Evolutionary conservation across 2,113 vertebrate species (phyloP).

Genomic region (Petrocephalus zakoni): DNA sequence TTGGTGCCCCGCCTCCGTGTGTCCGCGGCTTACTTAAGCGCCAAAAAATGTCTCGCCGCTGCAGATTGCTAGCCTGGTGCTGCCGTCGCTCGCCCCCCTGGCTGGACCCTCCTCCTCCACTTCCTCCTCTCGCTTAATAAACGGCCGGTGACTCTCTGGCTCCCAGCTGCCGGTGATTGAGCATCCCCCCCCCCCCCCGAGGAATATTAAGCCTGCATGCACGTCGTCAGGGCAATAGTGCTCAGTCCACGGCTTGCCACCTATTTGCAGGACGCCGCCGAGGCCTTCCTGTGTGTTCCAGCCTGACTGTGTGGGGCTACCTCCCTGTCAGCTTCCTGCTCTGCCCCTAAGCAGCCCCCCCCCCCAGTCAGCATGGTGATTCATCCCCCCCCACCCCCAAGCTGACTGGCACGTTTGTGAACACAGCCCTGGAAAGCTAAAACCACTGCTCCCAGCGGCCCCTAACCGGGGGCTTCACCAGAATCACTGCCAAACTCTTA

Average conservation of each 20-base stretch:
- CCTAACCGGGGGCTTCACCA: neutral
- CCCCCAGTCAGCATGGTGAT: neutral
- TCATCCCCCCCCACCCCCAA: neutral
- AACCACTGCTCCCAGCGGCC: constrained; percentile 13
- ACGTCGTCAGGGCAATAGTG: neutral
- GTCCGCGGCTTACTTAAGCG: neutral
- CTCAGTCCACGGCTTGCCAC: neutral
- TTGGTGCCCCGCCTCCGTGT: neutral
- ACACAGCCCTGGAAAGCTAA: constrained; percentile 13
- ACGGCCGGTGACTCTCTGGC: neutral
- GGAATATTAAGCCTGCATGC: neutral
- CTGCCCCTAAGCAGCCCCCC: neutral
- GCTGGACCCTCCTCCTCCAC: neutral
- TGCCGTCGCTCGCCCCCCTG: neutral
- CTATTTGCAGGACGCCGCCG: neutral
- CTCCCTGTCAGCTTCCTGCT: neutral
- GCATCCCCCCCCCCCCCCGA: neutral
- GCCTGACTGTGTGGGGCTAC: neutral
- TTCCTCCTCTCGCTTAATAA: neutral
- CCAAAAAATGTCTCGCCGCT: neutral
- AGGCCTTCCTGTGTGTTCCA: constrained; percentile 3
- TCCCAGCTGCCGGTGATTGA: neutral
- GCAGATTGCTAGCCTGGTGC: neutral
- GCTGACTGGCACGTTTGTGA: constrained; percentile 23
- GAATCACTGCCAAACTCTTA: constrained; percentile 11